These are phyloP conservation scores for Ischnura elegans DNA, from an alignment of 2,888 invertebrate species.

Conservation along the genomic window DNA sequence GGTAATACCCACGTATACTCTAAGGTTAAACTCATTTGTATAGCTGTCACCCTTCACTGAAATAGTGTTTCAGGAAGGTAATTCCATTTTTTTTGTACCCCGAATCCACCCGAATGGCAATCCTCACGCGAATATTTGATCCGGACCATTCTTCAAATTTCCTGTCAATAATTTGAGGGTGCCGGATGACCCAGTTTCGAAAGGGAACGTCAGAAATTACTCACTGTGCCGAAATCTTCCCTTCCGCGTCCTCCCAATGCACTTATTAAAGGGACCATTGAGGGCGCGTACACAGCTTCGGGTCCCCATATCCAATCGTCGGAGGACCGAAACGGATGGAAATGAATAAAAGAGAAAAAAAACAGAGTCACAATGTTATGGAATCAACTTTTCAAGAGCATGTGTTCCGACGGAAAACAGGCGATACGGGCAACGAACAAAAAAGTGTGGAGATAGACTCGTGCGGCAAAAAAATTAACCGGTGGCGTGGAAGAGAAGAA, in stretches of 20 bases:
- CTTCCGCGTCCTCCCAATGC: not conserved
- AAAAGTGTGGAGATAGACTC: not conserved
- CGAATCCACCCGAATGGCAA: not conserved
- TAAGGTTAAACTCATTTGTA: not conserved
- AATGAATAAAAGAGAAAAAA: not conserved
- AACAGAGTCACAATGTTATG: not conserved
- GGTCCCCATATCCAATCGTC: not conserved
- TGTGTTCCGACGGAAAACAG: not conserved
- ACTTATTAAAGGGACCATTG: conserved; percentile 10
- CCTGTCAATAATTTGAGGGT: conserved; percentile 37
- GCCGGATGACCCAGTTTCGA: conserved; percentile 51
- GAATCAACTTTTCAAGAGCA: conserved; percentile 10
- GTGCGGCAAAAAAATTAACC: not conserved
- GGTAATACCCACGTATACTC: not conserved
- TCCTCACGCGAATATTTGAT: not conserved
- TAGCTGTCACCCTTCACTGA: not conserved
- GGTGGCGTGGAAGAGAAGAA: not conserved
- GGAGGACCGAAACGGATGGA: not conserved
- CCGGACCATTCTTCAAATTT: conserved; percentile 17
- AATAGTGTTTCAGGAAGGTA: not conserved
- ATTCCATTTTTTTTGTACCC: not conserved
- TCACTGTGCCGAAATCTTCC: not conserved
- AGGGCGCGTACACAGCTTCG: not conserved
- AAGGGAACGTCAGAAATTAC: not conserved
- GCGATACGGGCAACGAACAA: not conserved